A percentile compares a stretch with the other conserved stretches of the same genome.
Conservation (phyloP, 2,113 vertebrate genomes). For the Nothocercus julius region DNA sequence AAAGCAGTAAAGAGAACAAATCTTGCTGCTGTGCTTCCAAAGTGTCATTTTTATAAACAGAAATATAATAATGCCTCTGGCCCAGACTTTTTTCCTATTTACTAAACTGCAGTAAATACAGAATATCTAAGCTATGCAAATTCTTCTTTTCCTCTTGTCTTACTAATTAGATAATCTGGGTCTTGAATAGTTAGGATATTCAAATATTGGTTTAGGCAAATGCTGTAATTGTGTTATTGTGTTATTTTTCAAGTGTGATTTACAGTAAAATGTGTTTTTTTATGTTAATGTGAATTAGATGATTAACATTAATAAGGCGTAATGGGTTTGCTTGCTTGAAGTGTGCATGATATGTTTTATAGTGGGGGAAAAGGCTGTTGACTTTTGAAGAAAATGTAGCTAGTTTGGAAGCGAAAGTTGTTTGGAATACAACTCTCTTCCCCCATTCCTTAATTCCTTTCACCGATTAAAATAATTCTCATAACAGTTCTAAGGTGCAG, state of each 20-base stretch:
- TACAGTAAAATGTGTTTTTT: background rate
- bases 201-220: background rate
- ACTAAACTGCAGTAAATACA: background rate
- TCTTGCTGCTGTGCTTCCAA: background rate
- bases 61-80: background rate
- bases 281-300: background rate
- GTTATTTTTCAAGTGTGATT: background rate
- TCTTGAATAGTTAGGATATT: background rate
- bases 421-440: background rate
- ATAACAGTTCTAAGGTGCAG: background rate
- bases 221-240: background rate
- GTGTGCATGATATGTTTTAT: fast-evolving
- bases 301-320: background rate
- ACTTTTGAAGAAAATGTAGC: background rate
- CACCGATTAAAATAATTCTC: background rate
- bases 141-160: background rate
- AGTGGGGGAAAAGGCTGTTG: background rate
- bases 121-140: background rate
- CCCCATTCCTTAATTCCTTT: background rate
- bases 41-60: background rate
- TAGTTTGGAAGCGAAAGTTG: background rate
- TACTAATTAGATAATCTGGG: background rate
- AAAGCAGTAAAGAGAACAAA: no score
- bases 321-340: background rate
- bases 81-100: background rate